Percentiles rank a stretch among this genome's conserved stretches.
These are phyloP conservation scores for Perdita meconis DNA, from an alignment of 2,888 invertebrate species.

Conservation along the genomic window DNA sequence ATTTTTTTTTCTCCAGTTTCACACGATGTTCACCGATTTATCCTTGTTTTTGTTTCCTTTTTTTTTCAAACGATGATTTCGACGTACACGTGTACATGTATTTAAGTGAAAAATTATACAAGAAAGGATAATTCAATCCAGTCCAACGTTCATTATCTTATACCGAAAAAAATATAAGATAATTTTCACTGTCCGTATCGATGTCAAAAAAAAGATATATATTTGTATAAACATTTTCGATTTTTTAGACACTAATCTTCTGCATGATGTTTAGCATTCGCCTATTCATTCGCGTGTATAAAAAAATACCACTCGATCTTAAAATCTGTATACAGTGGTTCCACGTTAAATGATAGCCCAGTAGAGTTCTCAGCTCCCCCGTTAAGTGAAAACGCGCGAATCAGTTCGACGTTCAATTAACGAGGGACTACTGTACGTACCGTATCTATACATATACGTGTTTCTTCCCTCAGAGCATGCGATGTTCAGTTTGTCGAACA, in stretches of 20 bases:
- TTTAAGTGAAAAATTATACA: neutral
- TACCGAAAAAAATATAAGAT: constrained; percentile 21
- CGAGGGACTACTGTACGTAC: too few relatives aligned
- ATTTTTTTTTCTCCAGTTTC: constrained; percentile 4
- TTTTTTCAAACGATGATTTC: constrained; percentile 3
- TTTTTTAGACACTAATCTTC: constrained; percentile 48
- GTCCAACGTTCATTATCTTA: constrained; percentile 31
- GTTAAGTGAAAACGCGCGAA: too few relatives aligned
- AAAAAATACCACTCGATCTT: constrained; percentile 43
- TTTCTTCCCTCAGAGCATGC: constrained; percentile 65
- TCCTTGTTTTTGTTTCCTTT: neutral
- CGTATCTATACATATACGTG: constrained; percentile 47
- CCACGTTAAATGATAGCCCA: too few relatives aligned
- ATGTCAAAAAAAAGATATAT: neutral
- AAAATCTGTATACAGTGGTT: constrained; percentile 12
- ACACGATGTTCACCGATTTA: constrained; percentile 7
- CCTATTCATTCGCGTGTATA: constrained; percentile 49
- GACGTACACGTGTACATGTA: constrained; percentile 1
- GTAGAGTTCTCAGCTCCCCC: too few relatives aligned
- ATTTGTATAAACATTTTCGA: constrained; percentile 30
- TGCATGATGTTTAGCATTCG: constrained; percentile 63
- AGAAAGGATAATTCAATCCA: neutral
- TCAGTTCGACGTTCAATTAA: too few relatives aligned
- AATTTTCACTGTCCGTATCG: constrained; percentile 22
- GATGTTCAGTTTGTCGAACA: constrained; percentile 54